Evolutionary conservation across 37 sponge, comb jelly and placozoan genomes (phyloP).

Genomic region (Spongilla lacustris): DNA sequence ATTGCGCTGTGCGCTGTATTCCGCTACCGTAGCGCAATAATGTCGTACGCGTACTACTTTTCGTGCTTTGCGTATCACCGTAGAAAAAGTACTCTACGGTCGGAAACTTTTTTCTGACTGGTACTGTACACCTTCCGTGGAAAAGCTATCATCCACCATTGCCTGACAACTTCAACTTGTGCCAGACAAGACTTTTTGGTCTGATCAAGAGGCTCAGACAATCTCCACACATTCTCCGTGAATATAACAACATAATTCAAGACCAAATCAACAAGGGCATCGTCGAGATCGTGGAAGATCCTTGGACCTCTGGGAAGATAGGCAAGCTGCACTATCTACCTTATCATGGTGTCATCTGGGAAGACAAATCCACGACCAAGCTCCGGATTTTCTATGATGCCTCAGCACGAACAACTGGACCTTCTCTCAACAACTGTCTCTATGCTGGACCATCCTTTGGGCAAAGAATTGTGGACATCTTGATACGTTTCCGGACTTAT

Average conservation of each 20-base stretch:
- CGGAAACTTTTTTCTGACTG: too few relatives aligned
- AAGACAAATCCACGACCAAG: constrained; percentile 8
- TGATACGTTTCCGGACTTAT: constrained; percentile 5
- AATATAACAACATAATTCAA: constrained; percentile 48
- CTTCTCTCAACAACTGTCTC: constrained; percentile 17
- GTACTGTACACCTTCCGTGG: constrained; percentile 44
- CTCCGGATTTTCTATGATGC: constrained; percentile 19
- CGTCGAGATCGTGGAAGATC: constrained; percentile 18
- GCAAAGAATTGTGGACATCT: constrained; percentile 29
- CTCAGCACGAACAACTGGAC: constrained; percentile 13
- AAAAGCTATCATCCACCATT: constrained; percentile 30
- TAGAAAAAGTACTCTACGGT: too few relatives aligned
- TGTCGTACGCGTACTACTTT: too few relatives aligned
- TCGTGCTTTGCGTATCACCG: too few relatives aligned
- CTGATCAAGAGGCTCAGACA: constrained; percentile 41
- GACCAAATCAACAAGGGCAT: constrained; percentile 51
- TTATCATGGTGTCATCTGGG: constrained; percentile 21
- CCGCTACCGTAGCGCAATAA: too few relatives aligned
- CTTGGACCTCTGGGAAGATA: not conserved
- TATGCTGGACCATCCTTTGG: constrained; percentile 19
- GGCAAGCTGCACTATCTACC: constrained; percentile 27
- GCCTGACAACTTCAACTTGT: constrained; percentile 52
- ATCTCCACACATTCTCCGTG: constrained; percentile 34
- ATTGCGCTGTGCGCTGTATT: too few relatives aligned
- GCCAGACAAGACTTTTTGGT: constrained; percentile 41